phyloP scores from a whole-genome alignment of 2,113 vertebrate genomes.

The Pontoporia blainvillei region DNA sequence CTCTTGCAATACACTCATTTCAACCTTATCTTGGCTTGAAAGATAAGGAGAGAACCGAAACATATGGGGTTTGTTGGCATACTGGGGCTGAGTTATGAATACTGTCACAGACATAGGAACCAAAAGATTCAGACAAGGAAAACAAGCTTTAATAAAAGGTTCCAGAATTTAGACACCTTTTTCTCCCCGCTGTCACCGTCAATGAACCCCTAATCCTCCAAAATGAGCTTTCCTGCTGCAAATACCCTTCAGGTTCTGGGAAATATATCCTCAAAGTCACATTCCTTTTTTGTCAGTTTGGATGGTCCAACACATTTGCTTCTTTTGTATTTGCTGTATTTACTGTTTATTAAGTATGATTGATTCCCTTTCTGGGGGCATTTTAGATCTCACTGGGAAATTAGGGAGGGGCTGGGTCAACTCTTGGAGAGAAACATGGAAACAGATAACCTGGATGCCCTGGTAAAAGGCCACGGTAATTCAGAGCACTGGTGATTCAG shows the following conservation, averaged over 20 bases:
- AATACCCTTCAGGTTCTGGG: background rate
- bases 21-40: conserved; percentile 70
- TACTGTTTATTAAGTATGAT: background rate
- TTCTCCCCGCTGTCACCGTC: background rate
- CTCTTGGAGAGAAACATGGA: background rate
- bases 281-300: background rate
- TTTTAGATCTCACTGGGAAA: background rate
- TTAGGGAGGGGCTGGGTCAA: background rate
- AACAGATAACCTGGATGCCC: background rate
- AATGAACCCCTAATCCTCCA: background rate
- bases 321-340: background rate
- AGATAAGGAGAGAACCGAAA: conserved; percentile 59
- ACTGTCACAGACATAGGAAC: conserved; percentile 61
- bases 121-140: conserved; percentile 54
- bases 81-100: conserved; percentile 62
- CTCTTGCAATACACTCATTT: conserved; percentile 49
- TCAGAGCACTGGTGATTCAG: background rate
- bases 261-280: background rate
- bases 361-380: background rate
- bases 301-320: background rate
- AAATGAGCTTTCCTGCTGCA: background rate
- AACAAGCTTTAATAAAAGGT: conserved; percentile 61
- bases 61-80: conserved; percentile 73
- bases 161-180: conserved; percentile 12
- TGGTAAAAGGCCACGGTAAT: background rate